Evolutionary conservation across 2,113 vertebrate genomes (phyloP).

Genomic region (Phaethon lepturus): DNA sequence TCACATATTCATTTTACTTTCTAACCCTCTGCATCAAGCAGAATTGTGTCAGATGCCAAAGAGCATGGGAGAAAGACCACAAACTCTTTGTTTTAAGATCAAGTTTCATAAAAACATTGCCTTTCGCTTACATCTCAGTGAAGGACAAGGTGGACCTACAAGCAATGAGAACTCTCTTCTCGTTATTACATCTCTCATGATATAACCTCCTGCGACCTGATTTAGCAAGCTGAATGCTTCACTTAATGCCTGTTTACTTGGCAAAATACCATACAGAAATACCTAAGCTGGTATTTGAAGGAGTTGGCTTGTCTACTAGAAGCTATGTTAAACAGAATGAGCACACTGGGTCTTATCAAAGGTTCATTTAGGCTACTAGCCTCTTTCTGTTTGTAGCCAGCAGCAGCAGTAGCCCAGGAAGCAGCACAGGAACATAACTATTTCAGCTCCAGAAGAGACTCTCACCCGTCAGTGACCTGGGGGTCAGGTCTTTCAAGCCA

Average conservation of each 20-base stretch:
- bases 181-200: not conserved
- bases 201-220: not conserved
- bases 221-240: not conserved
- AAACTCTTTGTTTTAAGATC: not conserved
- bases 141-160: not conserved
- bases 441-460: not conserved
- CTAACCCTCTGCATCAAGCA: not conserved
- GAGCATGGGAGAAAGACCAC: not conserved
- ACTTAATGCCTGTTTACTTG: not conserved
- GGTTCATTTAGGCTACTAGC: not conserved
- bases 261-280: not conserved
- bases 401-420: not conserved
- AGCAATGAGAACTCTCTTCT: not conserved
- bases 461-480: not conserved
- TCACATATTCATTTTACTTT: slow-evolving; percentile 27
- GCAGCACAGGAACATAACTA: not conserved
- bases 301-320: not conserved
- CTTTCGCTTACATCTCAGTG: not conserved
- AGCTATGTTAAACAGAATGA: not conserved
- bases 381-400: not conserved
- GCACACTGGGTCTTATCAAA: not conserved
- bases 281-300: not conserved
- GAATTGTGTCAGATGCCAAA: not conserved
- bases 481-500: not conserved
- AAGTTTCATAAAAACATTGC: not conserved